A percentile compares a stretch with the other conserved stretches of the same genome.
Evolutionary conservation across 2,888 invertebrate genomes (phyloP).

Genomic region (Sesia apiformis): DNA sequence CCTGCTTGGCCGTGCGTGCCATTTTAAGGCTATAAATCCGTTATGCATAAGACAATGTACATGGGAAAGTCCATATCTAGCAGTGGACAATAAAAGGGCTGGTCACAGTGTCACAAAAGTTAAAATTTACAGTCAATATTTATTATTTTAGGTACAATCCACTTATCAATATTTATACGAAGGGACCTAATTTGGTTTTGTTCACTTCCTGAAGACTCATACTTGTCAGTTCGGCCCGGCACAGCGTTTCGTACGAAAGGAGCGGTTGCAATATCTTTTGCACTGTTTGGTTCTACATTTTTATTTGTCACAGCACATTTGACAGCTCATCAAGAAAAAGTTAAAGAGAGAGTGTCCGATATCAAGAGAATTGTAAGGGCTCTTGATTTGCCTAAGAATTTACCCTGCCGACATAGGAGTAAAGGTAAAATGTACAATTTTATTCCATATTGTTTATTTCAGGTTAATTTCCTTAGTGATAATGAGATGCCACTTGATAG

Average conservation of each 20-base stretch:
- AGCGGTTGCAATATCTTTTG: constrained; percentile 93
- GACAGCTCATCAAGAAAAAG: constrained; percentile 92
- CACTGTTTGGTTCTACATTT: constrained; percentile 95
- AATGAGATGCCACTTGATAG: no score
- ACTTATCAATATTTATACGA: constrained; percentile 89
- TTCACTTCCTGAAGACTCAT: constrained; percentile 92
- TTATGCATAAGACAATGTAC: no score
- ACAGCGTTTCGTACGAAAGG: constrained; percentile 96
- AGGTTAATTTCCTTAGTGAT: no score
- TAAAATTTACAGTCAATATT: neutral
- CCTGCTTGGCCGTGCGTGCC: no score
- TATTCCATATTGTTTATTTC: neutral
- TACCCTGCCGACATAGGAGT: constrained; percentile 84
- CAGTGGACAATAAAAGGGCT: no score
- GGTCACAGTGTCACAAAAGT: no score
- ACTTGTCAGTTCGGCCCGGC: constrained; percentile 90
- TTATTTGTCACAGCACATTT: constrained; percentile 97
- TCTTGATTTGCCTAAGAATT: constrained; percentile 86
- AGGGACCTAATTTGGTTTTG: constrained; percentile 97
- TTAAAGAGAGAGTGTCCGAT: constrained; percentile 89
- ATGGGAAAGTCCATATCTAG: no score
- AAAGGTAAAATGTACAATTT: constrained; percentile 68
- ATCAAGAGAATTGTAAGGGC: constrained; percentile 88
- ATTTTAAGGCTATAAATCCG: no score
- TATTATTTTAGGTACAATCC: constrained; percentile 79